Base-by-base conservation (phyloP, 2,113 vertebrate species). In the Myotis yumanensis region DNA sequence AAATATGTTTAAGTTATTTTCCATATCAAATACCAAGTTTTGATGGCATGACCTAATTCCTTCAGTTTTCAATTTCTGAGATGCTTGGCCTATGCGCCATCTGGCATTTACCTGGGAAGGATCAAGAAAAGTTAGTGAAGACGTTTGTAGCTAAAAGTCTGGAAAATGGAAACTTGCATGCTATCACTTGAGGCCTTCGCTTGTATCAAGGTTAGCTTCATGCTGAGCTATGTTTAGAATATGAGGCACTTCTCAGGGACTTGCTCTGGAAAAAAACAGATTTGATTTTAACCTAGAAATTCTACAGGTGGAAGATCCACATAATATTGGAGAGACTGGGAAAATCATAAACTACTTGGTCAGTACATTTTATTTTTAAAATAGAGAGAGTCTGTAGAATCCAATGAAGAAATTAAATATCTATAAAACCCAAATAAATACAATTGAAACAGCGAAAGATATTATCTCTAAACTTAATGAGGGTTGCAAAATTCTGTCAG, bases 1-100 rank as follows among this genome's bases (percentile, higher is more conserved):
- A 54, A 43, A 4, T 87, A 54, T 12, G 37, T 96, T 69, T 7
- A 80, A 85, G 10, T 64, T 82, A 35, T 93, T 93, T 96, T 86
- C 90, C 16, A 59, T 81, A 83, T 69, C 46, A 80, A 92, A 86
- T 35, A 66, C 16, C 46, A 40, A 32, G 14, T 92, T 93, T 90
- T 57, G 88, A 69, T 62, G 22, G 20, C 46, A 46, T 64, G 64
- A 52, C 43, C 9, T 22, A 81, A 46, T 89, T 93, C 76, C 86
- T 86, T 48, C 52, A n/a, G 25, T 59, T 86, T 88, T 86, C 57
- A 12, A 0, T 43, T 88, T 69, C 75, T 87, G 54, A 91, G 16
- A n/a, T 71, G 2, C 88, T 73, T 76, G 9, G 25, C 6, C 7
- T 35, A 1, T 89, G 62, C 2, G 72, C n/a, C 40, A 30, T 40